phyloP scores from a whole-genome alignment of 2,888 invertebrate genomes.

The Lordiphosa andalusiaca region DNA sequence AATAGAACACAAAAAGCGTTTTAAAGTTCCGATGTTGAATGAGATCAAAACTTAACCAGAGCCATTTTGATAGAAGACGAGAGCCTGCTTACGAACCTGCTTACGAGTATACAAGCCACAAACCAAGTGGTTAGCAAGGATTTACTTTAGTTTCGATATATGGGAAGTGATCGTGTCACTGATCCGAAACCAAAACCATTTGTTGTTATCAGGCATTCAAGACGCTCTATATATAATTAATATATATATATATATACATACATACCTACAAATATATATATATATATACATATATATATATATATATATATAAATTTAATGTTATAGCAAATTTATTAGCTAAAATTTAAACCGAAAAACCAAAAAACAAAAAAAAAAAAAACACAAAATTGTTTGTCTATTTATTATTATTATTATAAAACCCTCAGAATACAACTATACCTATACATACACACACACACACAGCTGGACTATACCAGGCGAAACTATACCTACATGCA shows the following conservation, averaged over 20 bases:
- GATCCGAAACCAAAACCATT: conserved; percentile 34
- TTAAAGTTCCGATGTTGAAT: conserved; percentile 5
- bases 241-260: conserved; percentile 13
- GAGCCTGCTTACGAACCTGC: conserved; percentile 7
- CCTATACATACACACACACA: conserved; percentile 4
- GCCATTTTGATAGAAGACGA: conserved; percentile 39
- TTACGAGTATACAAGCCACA: conserved; percentile 17
- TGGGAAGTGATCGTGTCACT: conserved; percentile 35
- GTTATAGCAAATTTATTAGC: conserved; percentile 38
- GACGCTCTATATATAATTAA: conserved; percentile 36
- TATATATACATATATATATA: conserved; percentile 13
- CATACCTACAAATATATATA: too few relatives aligned
- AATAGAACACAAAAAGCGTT: conserved; percentile 6
- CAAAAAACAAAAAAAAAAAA: conserved; percentile 16
- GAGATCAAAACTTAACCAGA: conserved; percentile 6
- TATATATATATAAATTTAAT: conserved; percentile 22
- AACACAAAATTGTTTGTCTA: conserved; percentile 37
- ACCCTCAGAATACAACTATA: conserved; percentile 6
- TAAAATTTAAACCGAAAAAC: conserved; percentile 18
- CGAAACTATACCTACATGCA: conserved; percentile 3
- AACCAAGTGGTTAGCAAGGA: conserved; percentile 21
- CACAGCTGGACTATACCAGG: neutral
- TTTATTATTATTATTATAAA: conserved; percentile 24
- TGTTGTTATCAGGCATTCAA: conserved; percentile 40
- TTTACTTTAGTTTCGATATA: conserved; percentile 40